These are phyloP conservation scores for Eudasyphora cyanicolor DNA, from an alignment of 2,888 invertebrate species.

Conservation along the genomic window DNA sequence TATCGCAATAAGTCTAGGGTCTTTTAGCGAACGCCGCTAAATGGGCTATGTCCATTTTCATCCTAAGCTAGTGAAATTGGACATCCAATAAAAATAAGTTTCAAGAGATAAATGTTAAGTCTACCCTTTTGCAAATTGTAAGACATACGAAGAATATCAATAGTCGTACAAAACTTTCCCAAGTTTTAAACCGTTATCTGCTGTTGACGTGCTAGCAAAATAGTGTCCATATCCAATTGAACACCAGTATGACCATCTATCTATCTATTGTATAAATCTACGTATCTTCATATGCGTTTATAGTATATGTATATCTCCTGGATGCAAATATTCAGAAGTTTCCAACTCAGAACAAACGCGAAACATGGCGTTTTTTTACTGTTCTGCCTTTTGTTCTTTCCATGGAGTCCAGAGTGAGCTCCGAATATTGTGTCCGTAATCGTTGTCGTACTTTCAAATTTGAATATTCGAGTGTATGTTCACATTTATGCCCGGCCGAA, in stretches of 20 bases:
- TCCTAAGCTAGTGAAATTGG: too few relatives aligned
- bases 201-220: too few relatives aligned
- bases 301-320: constrained; percentile 17
- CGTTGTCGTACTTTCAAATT: neutral
- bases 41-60: too few relatives aligned
- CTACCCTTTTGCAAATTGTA: too few relatives aligned
- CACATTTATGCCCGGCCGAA: neutral
- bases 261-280: constrained; percentile 9
- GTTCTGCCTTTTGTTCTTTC: neutral
- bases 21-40: too few relatives aligned
- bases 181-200: too few relatives aligned
- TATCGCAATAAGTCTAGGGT: too few relatives aligned
- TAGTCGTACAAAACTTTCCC: too few relatives aligned
- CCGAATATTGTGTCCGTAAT: neutral
- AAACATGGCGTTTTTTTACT: neutral
- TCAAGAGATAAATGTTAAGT: too few relatives aligned
- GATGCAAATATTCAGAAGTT: constrained; percentile 25
- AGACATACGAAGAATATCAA: too few relatives aligned
- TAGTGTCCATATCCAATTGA: neutral
- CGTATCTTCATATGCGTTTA: neutral
- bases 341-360: constrained; percentile 8
- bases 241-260: neutral
- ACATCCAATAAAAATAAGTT: too few relatives aligned
- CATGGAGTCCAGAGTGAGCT: neutral
- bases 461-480: neutral